Percentiles rank a stretch among this genome's conserved stretches.
Conservation (phyloP, 2,888 invertebrate species). For the Archips crataeganus region DNA sequence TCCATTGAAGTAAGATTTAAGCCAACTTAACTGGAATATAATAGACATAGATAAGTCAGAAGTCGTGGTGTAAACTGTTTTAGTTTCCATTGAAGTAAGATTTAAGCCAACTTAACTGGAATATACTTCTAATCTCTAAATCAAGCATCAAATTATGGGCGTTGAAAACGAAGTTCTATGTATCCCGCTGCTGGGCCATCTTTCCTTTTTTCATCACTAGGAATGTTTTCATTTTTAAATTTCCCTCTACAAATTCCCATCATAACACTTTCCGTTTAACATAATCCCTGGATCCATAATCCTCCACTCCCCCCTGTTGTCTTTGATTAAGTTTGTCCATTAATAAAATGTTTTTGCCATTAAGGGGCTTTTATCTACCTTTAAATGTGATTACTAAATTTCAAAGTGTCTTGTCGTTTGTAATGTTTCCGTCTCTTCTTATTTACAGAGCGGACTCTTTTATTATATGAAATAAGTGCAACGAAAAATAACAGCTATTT, state of each 20-base stretch:
- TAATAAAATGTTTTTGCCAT: slow-evolving; percentile 25
- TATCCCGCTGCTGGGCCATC: background rate
- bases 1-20: too few species aligned
- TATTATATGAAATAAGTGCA: background rate
- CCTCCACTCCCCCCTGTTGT: slow-evolving; percentile 13
- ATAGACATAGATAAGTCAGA: background rate
- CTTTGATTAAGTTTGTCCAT: slow-evolving; percentile 38
- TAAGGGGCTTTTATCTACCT: slow-evolving; percentile 19
- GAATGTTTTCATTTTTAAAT: background rate
- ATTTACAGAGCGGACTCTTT: background rate
- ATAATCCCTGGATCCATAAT: slow-evolving; percentile 28
- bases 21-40: too few species aligned
- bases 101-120: too few species aligned
- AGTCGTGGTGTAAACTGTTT: background rate
- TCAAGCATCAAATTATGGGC: too few species aligned
- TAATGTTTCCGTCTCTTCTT: slow-evolving; percentile 4
- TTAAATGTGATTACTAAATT: slow-evolving; percentile 16
- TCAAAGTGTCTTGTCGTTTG: background rate
- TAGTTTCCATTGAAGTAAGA: too few species aligned
- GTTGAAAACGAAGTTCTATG: background rate
- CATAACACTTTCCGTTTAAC: slow-evolving; percentile 15
- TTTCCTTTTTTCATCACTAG: background rate
- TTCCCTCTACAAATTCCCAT: background rate
- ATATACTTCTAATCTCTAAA: too few species aligned
- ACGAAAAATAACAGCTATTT: background rate